Evolutionary conservation across 1,140 invertebrate genomes (phyloP).

Genomic region (Trypoxylus dichotomus): DNA sequence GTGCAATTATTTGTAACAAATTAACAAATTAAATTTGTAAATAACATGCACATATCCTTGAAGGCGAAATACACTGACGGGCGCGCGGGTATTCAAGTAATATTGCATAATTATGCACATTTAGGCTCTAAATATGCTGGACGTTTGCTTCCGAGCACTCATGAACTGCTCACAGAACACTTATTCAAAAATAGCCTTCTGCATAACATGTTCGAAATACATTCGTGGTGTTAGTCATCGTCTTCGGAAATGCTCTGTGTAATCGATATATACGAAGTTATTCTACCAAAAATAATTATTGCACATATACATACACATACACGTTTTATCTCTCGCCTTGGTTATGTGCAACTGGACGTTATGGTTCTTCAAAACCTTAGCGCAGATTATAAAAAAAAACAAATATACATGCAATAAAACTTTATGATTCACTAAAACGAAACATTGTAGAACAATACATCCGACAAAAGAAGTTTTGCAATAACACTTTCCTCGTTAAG

Average conservation of each 20-base stretch:
- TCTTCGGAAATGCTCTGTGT: neutral
- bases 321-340: neutral
- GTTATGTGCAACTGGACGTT: too few species aligned
- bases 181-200: neutral
- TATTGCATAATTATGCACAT: neutral
- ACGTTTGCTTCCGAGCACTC: neutral
- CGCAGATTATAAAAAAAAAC: neutral
- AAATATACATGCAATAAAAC: neutral
- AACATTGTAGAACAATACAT: neutral
- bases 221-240: neutral
- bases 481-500: neutral
- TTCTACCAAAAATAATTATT: neutral
- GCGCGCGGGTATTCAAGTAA: neutral
- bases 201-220: neutral
- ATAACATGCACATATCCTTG: too few species aligned
- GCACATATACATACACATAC: neutral
- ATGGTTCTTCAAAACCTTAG: too few species aligned
- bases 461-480: neutral
- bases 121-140: neutral
- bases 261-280: neutral
- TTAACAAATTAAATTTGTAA: too few species aligned
- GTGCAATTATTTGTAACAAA: too few species aligned
- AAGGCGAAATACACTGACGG: too few species aligned
- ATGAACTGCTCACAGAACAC: neutral
- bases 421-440: neutral